A percentile compares a stretch with the other conserved stretches of the same genome.
phyloP scores from a whole-genome alignment of 2,888 invertebrate genomes.

The Formica aserva region DNA sequence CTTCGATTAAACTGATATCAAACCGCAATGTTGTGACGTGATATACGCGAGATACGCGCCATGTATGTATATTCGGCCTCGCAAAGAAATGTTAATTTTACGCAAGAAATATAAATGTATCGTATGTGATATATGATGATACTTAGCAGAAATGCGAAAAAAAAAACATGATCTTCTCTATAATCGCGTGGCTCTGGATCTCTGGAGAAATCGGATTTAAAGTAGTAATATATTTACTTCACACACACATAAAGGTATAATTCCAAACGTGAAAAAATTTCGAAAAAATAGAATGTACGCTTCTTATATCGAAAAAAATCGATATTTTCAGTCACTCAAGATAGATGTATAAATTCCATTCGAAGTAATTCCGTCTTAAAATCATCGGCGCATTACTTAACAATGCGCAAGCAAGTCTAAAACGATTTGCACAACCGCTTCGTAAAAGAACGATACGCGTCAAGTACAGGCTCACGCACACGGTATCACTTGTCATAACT shows the following conservation, averaged over 20 bases:
- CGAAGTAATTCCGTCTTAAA: neutral
- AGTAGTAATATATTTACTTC: neutral
- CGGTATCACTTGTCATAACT: conserved; percentile 28
- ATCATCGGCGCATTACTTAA: neutral
- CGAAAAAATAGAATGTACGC: neutral
- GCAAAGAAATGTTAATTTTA: neutral
- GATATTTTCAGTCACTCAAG: neutral
- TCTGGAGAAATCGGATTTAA: neutral
- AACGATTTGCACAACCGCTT: neutral
- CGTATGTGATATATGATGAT: neutral
- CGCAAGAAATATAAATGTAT: neutral
- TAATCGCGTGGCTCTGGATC: neutral
- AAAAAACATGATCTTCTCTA: neutral
- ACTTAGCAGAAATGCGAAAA: neutral
- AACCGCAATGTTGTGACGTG: neutral
- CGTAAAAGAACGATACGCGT: conserved; percentile 12
- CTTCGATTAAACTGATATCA: neutral
- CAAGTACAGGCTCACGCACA: conserved; percentile 9
- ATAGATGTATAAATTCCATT: neutral
- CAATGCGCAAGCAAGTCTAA: conserved; percentile 10
- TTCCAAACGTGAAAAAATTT: neutral
- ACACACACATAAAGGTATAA: neutral
- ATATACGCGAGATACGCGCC: neutral
- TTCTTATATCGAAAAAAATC: neutral
- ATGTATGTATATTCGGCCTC: neutral